These are phyloP conservation scores for Mugil cephalus DNA, from an alignment of 2,113 vertebrate species.

Conservation along the genomic window DNA sequence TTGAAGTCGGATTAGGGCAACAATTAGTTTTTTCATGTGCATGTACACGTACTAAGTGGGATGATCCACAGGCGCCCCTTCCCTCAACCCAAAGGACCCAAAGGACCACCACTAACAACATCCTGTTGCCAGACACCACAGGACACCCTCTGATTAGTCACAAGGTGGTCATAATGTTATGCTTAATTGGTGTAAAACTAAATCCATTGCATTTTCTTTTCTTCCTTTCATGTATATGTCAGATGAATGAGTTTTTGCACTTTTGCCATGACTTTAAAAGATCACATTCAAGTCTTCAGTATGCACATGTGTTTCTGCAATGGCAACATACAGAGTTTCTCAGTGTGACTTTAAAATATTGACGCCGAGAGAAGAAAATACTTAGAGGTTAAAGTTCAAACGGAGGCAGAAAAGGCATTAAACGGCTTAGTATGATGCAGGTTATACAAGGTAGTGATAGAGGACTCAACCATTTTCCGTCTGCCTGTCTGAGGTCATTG, in stretches of 20 bases:
- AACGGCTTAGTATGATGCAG: conserved; percentile 4
- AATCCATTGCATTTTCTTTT: not conserved
- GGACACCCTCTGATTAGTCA: too few relatives aligned
- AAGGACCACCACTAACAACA: too few relatives aligned
- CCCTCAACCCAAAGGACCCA: too few relatives aligned
- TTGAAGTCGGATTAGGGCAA: too few relatives aligned
- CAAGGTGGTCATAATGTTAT: too few relatives aligned
- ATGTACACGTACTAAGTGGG: too few relatives aligned
- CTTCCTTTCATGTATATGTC: not conserved
- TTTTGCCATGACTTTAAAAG: conserved; percentile 1
- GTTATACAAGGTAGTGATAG: conserved; percentile 3
- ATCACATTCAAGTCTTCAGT: not conserved
- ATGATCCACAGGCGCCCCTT: too few relatives aligned
- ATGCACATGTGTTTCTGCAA: conserved; percentile 3
- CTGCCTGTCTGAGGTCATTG: conserved; percentile 14
- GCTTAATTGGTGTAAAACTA: too few relatives aligned
- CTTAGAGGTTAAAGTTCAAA: conserved; percentile 18
- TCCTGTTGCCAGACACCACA: too few relatives aligned
- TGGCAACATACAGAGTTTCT: not conserved
- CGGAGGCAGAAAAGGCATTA: conserved; percentile 1
- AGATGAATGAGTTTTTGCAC: not conserved
- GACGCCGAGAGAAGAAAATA: not conserved
- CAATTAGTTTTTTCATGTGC: too few relatives aligned
- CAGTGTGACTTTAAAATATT: conserved; percentile 11
- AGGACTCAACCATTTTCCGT: conserved; percentile 1